Conservation (phyloP, 2,113 vertebrate species). For the Pardalotus punctatus region DNA sequence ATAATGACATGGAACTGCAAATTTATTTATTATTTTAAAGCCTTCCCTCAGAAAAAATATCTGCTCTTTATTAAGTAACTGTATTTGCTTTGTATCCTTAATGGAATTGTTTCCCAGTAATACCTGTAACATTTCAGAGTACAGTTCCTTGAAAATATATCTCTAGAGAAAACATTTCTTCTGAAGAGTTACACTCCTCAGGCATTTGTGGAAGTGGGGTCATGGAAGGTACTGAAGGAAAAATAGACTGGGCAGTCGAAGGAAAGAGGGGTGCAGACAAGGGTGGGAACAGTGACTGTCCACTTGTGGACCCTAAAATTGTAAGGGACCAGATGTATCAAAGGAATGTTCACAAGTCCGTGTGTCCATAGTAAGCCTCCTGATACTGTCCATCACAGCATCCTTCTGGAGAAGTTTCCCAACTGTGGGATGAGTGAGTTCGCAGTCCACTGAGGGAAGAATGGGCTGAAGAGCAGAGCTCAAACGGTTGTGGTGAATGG, state of each 20-base stretch:
- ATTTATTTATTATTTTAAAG: not conserved
- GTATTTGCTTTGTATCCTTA: not conserved
- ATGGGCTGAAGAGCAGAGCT: not conserved
- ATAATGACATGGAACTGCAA: not conserved
- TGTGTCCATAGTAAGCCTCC: not conserved
- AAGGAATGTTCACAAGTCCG: not conserved
- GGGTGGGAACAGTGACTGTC: not conserved
- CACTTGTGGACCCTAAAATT: not conserved
- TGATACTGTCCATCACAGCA: not conserved
- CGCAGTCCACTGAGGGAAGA: rapidly evolving
- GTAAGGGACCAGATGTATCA: not conserved
- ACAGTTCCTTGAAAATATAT: not conserved
- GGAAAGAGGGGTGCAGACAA: rapidly evolving
- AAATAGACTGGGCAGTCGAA: not conserved
- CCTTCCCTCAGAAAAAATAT: not conserved
- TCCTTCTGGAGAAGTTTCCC: not conserved
- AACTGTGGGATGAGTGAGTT: not conserved
- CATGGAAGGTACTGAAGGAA: not conserved
- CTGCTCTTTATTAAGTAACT: not conserved
- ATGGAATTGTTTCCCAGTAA: not conserved
- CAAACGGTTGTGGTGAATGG: not conserved
- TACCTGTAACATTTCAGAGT: not conserved
- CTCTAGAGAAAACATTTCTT: not conserved
- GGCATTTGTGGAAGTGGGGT: not conserved
- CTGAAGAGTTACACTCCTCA: not conserved